phyloP scores from a whole-genome alignment of 2,113 vertebrate species.

The Phalacrocorax brasilianus region DNA sequence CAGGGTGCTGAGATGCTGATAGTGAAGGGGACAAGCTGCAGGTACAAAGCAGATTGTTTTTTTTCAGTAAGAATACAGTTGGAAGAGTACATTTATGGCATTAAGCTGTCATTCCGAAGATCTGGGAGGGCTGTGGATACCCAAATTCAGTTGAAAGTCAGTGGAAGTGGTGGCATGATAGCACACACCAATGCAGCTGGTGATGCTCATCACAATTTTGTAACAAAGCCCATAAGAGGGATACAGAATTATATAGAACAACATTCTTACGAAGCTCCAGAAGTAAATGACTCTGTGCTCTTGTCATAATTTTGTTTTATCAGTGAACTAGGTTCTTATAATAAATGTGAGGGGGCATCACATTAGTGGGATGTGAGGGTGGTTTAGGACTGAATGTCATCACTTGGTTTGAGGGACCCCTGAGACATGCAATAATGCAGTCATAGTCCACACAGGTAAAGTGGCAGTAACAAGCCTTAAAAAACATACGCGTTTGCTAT shows the following conservation, averaged over 20 bases:
- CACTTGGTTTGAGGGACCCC: background rate
- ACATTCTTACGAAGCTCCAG: background rate
- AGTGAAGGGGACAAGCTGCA: background rate
- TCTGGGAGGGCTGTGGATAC: background rate
- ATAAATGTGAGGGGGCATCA: background rate
- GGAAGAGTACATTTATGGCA: background rate
- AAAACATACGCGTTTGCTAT: background rate
- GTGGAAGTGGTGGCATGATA: background rate
- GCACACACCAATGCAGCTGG: background rate
- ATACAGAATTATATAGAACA: background rate
- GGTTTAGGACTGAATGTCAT: background rate
- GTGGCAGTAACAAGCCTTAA: background rate
- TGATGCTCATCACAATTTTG: background rate
- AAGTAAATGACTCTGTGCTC: background rate
- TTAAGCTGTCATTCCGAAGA: background rate
- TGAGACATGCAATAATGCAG: background rate
- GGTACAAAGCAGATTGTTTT: background rate
- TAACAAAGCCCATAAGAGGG: background rate
- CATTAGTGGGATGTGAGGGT: background rate
- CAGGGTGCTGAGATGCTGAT: background rate
- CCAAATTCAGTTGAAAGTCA: background rate
- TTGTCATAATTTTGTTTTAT: background rate
- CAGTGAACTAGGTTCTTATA: background rate
- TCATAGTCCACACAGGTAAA: background rate
- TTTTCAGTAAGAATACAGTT: background rate